A percentile compares a stretch with the other conserved stretches of the same genome.
phyloP scores from a whole-genome alignment of 2,797 vertebrate genomes.

The Balearica regulorum region DNA sequence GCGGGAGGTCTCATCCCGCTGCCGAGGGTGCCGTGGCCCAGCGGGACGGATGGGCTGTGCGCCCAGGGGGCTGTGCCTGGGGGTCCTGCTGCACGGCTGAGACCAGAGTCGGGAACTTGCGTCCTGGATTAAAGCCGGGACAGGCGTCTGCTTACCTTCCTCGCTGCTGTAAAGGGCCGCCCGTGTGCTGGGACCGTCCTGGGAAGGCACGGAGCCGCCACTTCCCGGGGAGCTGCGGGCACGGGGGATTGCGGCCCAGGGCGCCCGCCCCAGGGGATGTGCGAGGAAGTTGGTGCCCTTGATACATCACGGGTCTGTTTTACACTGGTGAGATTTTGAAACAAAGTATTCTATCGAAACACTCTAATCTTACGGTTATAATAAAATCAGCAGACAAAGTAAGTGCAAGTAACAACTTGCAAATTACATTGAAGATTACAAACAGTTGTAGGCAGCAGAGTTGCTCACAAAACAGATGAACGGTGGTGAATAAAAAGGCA shows the following conservation, averaged over 20 bases:
- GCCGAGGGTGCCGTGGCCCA: background rate
- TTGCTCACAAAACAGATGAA: background rate
- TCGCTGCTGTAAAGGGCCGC: rapidly evolving
- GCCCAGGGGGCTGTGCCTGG: background rate
- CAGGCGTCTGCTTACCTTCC: background rate
- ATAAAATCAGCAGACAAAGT: background rate
- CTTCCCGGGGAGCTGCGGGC: background rate
- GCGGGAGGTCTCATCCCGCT: background rate
- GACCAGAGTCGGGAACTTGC: too few species aligned
- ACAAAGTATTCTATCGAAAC: background rate
- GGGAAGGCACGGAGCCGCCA: background rate
- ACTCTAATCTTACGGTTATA: background rate
- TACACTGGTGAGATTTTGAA: background rate
- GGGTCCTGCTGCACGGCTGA: background rate
- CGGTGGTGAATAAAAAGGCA: background rate
- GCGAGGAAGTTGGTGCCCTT: too few species aligned
- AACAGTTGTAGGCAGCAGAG: background rate
- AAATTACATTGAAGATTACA: background rate
- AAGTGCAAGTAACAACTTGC: background rate
- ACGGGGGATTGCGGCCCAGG: background rate
- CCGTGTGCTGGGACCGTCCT: rapidly evolving
- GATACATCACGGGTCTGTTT: background rate
- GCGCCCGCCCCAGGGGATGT: background rate
- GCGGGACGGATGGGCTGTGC: background rate
- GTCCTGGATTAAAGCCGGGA: background rate